These are phyloP conservation scores for Xylocampa areola DNA, from an alignment of 2,888 invertebrate species.

Conservation along the genomic window DNA sequence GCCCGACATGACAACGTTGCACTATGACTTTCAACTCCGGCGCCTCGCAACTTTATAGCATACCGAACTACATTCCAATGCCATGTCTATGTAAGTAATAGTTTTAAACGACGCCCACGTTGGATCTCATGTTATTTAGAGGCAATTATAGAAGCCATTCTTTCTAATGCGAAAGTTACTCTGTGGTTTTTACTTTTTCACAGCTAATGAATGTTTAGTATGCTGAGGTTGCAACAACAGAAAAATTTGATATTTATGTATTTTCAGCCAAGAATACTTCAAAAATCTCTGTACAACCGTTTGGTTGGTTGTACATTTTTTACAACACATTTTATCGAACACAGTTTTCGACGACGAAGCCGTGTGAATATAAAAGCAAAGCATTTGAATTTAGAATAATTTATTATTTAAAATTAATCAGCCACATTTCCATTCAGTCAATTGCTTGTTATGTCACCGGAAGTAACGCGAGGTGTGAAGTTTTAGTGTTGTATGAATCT, in stretches of 20 bases:
- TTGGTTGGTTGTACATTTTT: no score
- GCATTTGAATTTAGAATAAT: conserved; percentile 31
- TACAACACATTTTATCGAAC: no score
- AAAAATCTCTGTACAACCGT: no score
- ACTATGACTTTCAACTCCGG: neutral
- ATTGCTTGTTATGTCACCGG: conserved; percentile 33
- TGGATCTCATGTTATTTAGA: conserved; percentile 5
- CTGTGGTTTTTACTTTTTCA: no score
- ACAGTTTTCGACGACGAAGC: no score
- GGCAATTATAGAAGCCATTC: no score
- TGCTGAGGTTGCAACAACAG: no score
- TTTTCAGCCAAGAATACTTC: no score
- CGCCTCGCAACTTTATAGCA: neutral
- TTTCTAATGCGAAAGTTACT: no score
- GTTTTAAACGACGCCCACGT: neutral
- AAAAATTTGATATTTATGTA: no score
- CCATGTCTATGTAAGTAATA: neutral
- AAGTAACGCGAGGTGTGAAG: conserved; percentile 36
- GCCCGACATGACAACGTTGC: neutral
- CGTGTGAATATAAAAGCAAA: conserved; percentile 7
- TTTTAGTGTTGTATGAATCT: conserved; percentile 24
- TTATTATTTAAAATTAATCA: conserved; percentile 1
- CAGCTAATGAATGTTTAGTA: no score
- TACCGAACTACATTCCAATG: neutral
- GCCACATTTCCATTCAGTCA: conserved; percentile 22